Base-by-base conservation (phyloP, 1,140 invertebrate species). In the Dinothrombium tinctorium region DNA sequence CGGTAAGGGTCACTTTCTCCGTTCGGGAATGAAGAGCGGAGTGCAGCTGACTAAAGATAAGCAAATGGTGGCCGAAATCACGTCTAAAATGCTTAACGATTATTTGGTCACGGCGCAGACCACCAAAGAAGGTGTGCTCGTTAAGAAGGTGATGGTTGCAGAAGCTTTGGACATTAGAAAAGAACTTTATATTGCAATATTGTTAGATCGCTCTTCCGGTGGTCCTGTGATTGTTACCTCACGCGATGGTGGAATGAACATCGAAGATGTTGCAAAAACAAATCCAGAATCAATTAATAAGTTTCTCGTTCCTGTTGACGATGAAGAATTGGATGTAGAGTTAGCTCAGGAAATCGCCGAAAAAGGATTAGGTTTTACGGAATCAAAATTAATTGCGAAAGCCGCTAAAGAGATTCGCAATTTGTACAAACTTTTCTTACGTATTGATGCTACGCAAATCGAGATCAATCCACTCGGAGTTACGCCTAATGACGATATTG, bases 381-480 rank as follows among this genome's bases (percentile, higher is more conserved):
- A 43, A 17, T 20, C 19, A 19, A 24, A 45, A 15, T 11, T 48
- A n/a, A 20, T 40, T 47, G 44, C 50, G 28, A 33, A 70, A 63
- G 86, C 84, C 50, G 73, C 79, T 8, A 64, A 71, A 22, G 81
- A 99, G 67, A 74, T 99, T 17, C 71, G 75, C 55, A 80, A 77
- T 52, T 56, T 99, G 4, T 98, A 87, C 69, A 65, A 82, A 39
- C 61, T 98, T 21, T 99, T 99, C 57, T 59, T 80, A 33, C 74
- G 79, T 51, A 79, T 95, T 23, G 94, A 99, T 68, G 89, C 89
- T 8, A 75, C 84, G 23, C 92, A 98, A 62, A 63, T 99, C 36
- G 94, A 99, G 69, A 96, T 99, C 38, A 99, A 99, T 69, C 94
- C 94, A 2, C 68, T 99, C 50, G 92, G 84, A 15, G 86, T 94